Evolutionary conservation across 2,113 vertebrate species (phyloP).

Genomic region (Chroicocephalus ridibundus): DNA sequence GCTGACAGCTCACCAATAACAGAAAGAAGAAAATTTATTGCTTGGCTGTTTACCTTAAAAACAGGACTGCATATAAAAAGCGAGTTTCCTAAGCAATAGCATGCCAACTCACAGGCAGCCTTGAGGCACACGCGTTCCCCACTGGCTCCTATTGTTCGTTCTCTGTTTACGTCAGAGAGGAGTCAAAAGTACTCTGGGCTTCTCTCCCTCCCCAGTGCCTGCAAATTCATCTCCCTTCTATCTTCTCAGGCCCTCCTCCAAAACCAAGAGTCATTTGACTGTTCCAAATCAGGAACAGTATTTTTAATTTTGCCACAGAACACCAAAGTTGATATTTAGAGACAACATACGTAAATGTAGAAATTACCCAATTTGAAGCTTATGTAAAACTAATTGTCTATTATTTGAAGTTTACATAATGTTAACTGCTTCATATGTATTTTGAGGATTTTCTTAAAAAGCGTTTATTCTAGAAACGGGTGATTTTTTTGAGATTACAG

Average conservation of each 20-base stretch:
- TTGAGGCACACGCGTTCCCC: accelerated
- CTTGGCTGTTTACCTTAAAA: neutral
- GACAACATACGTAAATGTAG: neutral
- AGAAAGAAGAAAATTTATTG: neutral
- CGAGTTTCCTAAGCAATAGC: neutral
- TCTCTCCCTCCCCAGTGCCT: neutral
- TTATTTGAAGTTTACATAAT: neutral
- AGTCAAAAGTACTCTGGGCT: neutral
- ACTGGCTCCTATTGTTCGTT: neutral
- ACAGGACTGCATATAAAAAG: neutral
- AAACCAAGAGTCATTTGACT: neutral
- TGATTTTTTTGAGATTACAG: neutral
- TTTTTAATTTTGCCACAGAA: neutral
- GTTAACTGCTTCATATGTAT: neutral
- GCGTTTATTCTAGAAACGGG: neutral
- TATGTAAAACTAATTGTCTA: neutral
- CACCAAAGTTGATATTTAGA: neutral
- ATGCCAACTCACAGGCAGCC: neutral
- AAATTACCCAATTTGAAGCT: neutral
- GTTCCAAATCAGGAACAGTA: neutral
- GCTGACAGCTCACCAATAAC: neutral
- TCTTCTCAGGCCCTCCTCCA: neutral
- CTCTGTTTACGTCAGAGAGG: neutral
- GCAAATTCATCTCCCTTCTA: neutral
- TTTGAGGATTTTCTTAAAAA: neutral